Evolutionary conservation across 2,113 vertebrate species (phyloP), one percentile per base, ranked within the genome.

Genomic region (Romanogobio albipinnatus): DNA sequence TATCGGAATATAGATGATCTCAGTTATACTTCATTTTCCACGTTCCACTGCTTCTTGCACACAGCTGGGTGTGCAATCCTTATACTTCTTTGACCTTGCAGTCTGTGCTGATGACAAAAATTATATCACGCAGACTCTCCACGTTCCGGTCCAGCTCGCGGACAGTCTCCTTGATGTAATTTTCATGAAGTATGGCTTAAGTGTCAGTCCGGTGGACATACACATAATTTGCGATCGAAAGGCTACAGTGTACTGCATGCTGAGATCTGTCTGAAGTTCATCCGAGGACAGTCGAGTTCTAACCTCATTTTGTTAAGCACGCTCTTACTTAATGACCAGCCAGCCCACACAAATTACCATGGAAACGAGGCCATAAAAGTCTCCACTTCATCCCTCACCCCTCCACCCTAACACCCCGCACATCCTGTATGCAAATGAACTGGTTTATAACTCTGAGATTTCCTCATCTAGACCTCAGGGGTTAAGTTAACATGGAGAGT

Each of bases 381-480:
- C 83, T 89, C 88, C 88, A 88, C 45, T 83, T 90, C 86, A 77
- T 88, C 84, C 86, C 62, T 70, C 26, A 68, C 84, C 43, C 71
- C 5, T 49, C 39, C 51, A 13, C 53, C 51, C 17, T 19, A 4
- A 45, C 59, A 9, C 36, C 61, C 17, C 17, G 1, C 61, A 68
- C 61, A 81, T 47, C 77, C 78, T 17, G 8, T 86, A 92, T 93
- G 91, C 87, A 92, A 89, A 93, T 91, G 86, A 90, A 88, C 15
- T 70, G 36, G 62, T 85, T 75, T 88, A 92, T 89, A 91, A 87
- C 81, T 84, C 81, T 4, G 71, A 66, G 90, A 81, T 88, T 92
- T 93, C 90, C 89, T 76, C 73, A 59, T 86, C 53, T 2, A 89
- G 90, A 92, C 91, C 88, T 93, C 91, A 86, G 58, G 86, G 86